Conservation (phyloP, 2,888 invertebrate species). For the Cancer borealis region DNA sequence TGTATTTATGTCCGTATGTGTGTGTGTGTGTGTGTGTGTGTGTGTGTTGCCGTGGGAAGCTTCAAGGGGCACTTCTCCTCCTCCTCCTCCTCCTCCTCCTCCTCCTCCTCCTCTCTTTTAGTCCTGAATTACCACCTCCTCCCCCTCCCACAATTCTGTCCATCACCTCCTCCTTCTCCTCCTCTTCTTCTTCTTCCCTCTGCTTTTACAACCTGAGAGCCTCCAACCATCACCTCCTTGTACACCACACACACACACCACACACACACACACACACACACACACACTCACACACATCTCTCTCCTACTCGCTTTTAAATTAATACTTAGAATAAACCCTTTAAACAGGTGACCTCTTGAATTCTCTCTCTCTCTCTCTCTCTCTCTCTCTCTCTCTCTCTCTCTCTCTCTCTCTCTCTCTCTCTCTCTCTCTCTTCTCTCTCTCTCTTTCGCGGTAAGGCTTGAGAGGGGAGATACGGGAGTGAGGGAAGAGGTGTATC, state of each 20-base stretch:
- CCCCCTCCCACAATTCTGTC: neutral
- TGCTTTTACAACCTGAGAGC: neutral
- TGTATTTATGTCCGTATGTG: neutral
- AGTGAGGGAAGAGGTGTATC: neutral
- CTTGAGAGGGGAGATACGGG: conserved; percentile 44
- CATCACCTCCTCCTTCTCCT: neutral
- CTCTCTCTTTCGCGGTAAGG: neutral
- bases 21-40: conserved; percentile 32
- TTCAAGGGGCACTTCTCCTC: conserved; percentile 41
- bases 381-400: conserved; percentile 37
- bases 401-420: conserved; percentile 40
- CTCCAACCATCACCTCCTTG: neutral
- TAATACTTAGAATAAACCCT: no score
- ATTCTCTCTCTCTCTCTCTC: neutral
- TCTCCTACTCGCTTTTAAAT: neutral
- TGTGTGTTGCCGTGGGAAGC: conserved; percentile 23
- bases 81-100: conserved; percentile 48
- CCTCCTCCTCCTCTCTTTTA: conserved; percentile 4
- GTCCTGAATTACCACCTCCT: neutral
- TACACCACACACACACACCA: conserved; percentile 6
- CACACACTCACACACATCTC: conserved; percentile 41
- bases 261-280: conserved; percentile 57
- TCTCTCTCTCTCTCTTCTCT: conserved; percentile 27
- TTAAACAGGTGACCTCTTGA: no score
- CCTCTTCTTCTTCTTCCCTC: neutral